Evolutionary conservation across 2,797 vertebrate genomes (phyloP).

Genomic region (Brachyalestes nurse): DNA sequence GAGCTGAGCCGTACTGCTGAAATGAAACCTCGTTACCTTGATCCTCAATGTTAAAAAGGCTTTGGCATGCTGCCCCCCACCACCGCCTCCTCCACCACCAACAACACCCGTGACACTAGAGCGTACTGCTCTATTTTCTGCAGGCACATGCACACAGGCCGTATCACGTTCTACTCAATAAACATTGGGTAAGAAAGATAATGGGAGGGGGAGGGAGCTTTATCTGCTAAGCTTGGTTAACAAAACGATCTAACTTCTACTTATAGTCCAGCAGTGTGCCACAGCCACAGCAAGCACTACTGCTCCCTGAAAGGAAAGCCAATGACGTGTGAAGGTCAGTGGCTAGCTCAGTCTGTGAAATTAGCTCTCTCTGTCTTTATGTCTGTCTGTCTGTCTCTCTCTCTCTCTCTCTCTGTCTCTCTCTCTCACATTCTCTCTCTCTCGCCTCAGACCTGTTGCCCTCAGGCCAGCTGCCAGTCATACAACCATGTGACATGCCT

Average conservation of each 20-base stretch:
- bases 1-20: constrained; percentile 27
- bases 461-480: constrained; percentile 36
- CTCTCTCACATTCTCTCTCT: background rate
- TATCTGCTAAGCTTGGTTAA: constrained; percentile 39
- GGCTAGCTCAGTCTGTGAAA: constrained; percentile 15
- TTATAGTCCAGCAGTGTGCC: constrained; percentile 28
- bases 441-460: constrained; percentile 42
- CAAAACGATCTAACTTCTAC: constrained; percentile 28
- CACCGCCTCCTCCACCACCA: background rate
- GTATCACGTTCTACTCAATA: constrained; percentile 31
- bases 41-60: constrained; percentile 41
- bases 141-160: constrained; percentile 31
- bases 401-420: background rate
- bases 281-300: background rate
- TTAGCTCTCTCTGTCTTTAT: constrained; percentile 15
- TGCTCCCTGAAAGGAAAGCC: constrained; percentile 14
- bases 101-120: constrained; percentile 8
- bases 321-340: constrained; percentile 50
- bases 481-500: constrained; percentile 16
- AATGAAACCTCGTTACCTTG: constrained; percentile 33
- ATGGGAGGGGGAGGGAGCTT: constrained; percentile 20
- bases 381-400: background rate
- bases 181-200: constrained; percentile 38
- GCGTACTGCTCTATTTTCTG: constrained; percentile 40
- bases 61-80: constrained; percentile 14